Base-by-base conservation (phyloP, 2,797 vertebrate genomes). In the Menidia menidia region DNA sequence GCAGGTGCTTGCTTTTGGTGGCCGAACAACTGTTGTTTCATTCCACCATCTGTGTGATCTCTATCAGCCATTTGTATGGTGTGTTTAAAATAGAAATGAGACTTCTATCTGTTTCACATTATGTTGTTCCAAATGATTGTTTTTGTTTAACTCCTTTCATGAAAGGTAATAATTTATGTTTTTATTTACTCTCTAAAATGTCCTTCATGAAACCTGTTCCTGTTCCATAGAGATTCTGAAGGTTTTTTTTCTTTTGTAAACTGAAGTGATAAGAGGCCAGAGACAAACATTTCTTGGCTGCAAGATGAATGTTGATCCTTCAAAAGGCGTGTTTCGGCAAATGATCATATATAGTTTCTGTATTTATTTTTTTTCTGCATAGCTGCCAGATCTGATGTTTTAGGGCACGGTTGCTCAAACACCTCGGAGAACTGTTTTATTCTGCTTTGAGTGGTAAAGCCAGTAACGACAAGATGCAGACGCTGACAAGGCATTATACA, bases 401-500 rank as follows among this genome's bases (percentile, higher is more conserved):
- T 35, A 16, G 32, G 71, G 54, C n/a, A 59, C 6, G 18, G 11
- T 35, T 60, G 19, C 43, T 15, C 60, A 52, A 64, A 69, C 15
- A 48, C 54, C 58, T 64, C 13, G 1, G 30, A 73, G 54, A 33
- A 71, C 78, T 80, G 61, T 75, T 82, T 83, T 81, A 73, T 82
- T 79, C 54, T 61, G 48, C 57, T 78, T 42, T 32, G 60, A 78
- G 74, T 75, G 70, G 85, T 84, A 87, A 88, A 88, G 87, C 75
- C 68, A 73, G 69, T 79, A 75, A 84, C 88, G 77, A 86, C 75
- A 76, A 56, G 75, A 85, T 19, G 48, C 73, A 71, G 71, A 72
- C 47, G 59, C 85, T 89, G 90, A 91, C 88, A 89, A 79, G 89
- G 80, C 86, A 88, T 88, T 89, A 85, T 73, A 74, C 83, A 87